phyloP scores from a whole-genome alignment of 2,113 vertebrate species.

The Silurus glanis region DNA sequence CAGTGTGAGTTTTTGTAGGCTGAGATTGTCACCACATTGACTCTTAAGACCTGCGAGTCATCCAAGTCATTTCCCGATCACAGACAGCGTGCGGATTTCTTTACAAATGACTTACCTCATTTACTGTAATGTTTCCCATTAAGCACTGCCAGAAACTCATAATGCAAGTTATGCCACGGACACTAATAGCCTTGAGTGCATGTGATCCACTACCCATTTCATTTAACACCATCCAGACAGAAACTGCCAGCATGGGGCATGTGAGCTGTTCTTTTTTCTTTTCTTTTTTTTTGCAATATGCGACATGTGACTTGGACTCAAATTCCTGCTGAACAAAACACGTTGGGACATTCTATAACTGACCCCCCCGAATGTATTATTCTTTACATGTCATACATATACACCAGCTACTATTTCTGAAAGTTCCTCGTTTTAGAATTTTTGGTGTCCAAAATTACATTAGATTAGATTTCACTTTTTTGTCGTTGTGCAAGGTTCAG shows the following conservation, averaged over 20 bases:
- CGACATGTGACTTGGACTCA: no score
- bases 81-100: conserved; percentile 2
- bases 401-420: no score
- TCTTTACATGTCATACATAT: no score
- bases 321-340: no score
- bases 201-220: neutral
- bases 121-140: conserved; percentile 28
- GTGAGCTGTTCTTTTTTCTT: neutral
- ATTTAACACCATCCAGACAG: neutral
- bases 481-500: no score
- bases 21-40: neutral
- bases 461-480: no score
- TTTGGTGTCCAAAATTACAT: no score
- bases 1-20: neutral
- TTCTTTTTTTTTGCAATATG: neutral
- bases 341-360: no score
- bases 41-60: neutral
- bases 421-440: no score
- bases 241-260: neutral
- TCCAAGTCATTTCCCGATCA: neutral
- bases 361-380: no score
- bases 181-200: neutral
- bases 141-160: neutral
- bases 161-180: neutral
- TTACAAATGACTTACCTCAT: conserved; percentile 27